phyloP scores from a whole-genome alignment of 1,140 invertebrate genomes.

The Linepithema humile region DNA sequence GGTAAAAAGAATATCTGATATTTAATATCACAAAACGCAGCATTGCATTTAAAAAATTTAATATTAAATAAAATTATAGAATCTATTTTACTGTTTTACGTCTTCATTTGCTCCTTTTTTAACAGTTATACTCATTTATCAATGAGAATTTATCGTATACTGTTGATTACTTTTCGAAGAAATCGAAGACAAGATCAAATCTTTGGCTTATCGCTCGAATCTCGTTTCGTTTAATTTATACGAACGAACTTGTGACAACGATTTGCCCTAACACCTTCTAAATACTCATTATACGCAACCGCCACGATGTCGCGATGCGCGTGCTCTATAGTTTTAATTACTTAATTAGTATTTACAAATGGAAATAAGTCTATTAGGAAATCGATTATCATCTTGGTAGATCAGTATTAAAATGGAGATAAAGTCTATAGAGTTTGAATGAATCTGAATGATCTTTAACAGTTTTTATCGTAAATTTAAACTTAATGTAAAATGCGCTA shows the following conservation, averaged over 20 bases:
- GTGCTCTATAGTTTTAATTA: constrained; percentile 12
- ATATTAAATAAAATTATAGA: background rate
- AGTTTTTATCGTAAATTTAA: background rate
- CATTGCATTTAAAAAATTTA: background rate
- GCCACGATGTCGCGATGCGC: background rate
- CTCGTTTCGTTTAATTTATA: constrained; percentile 22
- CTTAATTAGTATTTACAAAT: constrained; percentile 20
- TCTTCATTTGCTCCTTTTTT: background rate
- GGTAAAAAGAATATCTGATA: background rate
- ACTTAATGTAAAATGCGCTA: background rate
- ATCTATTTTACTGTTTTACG: background rate
- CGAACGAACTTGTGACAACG: background rate
- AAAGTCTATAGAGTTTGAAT: background rate
- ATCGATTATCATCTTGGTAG: background rate
- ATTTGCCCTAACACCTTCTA: background rate
- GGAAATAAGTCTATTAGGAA: background rate
- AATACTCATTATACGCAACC: constrained; percentile 7
- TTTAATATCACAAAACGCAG: background rate
- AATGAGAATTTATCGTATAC: background rate
- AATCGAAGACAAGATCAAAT: background rate
- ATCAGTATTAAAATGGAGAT: background rate
- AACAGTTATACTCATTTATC: background rate
- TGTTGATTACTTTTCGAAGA: constrained; percentile 1
- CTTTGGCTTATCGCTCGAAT: constrained; percentile 4
- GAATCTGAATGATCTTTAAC: background rate